phyloP scores from a whole-genome alignment of 2,113 vertebrate genomes.

The Anas platyrhynchos region DNA sequence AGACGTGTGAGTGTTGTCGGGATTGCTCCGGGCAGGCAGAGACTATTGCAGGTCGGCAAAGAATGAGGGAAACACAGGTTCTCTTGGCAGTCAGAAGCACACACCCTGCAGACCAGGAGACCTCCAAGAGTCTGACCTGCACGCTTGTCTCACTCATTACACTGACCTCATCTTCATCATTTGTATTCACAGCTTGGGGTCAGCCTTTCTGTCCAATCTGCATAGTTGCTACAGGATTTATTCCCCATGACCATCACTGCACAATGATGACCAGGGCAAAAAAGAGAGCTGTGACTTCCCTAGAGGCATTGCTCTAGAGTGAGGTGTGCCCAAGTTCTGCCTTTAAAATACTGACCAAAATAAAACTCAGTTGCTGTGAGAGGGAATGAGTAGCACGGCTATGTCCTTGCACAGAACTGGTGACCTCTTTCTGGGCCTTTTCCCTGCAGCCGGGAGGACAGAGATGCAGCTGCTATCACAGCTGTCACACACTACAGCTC shows the following conservation, averaged over 20 bases:
- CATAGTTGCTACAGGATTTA: not conserved
- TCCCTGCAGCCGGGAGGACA: not conserved
- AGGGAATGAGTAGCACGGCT: not conserved
- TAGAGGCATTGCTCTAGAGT: not conserved
- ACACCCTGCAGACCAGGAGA: not conserved
- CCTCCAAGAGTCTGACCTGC: not conserved
- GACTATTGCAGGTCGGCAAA: slow-evolving; percentile 15
- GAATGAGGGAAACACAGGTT: not conserved
- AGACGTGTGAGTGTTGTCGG: slow-evolving; percentile 53
- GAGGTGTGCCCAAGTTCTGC: not conserved
- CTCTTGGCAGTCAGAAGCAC: not conserved
- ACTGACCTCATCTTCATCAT: too few relatives aligned
- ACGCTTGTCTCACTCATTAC: not conserved
- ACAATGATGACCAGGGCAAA: not conserved
- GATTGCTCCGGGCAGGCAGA: slow-evolving; percentile 61
- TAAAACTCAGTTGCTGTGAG: not conserved
- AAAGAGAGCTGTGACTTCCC: not conserved
- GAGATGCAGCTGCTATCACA: slow-evolving; percentile 1
- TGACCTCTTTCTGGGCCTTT: slow-evolving; percentile 24
- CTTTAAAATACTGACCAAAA: not conserved
- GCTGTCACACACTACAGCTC: not conserved
- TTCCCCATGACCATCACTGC: not conserved
- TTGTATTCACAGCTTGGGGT: not conserved
- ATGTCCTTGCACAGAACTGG: not conserved
- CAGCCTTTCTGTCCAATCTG: not conserved